Evolutionary conservation across 2,797 vertebrate species (phyloP), one percentile per base, ranked within the genome.

Genomic region (Loris lydekkerianus): DNA sequence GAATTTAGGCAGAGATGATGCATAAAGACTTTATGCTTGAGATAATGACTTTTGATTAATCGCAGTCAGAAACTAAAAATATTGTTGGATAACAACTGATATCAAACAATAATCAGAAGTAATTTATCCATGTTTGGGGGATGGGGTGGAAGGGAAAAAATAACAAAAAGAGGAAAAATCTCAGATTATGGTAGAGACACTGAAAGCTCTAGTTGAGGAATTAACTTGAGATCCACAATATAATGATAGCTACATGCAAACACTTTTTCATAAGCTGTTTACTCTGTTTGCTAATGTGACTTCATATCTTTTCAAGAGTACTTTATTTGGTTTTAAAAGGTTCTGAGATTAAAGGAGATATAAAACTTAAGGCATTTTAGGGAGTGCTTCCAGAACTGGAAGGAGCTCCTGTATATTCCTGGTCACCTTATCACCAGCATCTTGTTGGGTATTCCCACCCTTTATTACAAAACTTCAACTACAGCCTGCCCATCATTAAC

Each of bases 41-140:
- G 92, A 70, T 65, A 70, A 7, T 92, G 18, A 58, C 27, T 67
- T 90, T 81, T 88, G 34, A 53, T 63, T 92, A 70, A 77, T 3
- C 43, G 1, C 2, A 46, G 9, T 49, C 18, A 77, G 27, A 95
- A 96, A 31, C 27, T 86, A 77, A 96, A 91, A 65, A 31, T 85
- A 76, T 73, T 46, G 5, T 78, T 75, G 0, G 65, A 69, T 43
- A 43, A 9, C 4, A 56, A 53, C 4, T 80, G 31, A 72, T 75
- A 14, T 56, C 5, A 84, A 73, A 75, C n/a, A 94, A 69, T 60
- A 61, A 58, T 86, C 17, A 58, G 15, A 96, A 94, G 5, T 63
- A 86, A 91, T 77, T 85, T 58, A 85, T 87, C 90, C 29, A 49
- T 67, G 1, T 20, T 61, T 96, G 25, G 10, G 13, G 23, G 13